These are phyloP conservation scores for Gambusia holbrooki DNA, from an alignment of 2,113 vertebrate species.

Conservation along the genomic window DNA sequence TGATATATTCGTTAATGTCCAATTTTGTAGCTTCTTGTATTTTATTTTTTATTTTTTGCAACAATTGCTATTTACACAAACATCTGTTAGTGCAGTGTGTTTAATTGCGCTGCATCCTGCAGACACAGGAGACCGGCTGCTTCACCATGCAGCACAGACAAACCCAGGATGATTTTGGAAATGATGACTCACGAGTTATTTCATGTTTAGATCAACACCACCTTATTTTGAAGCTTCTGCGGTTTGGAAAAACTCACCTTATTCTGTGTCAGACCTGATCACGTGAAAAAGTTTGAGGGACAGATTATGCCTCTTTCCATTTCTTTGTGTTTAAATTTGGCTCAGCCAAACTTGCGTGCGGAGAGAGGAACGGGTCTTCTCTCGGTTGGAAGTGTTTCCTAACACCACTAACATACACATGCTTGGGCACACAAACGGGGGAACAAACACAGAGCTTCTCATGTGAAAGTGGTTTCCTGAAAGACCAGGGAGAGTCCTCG, in stretches of 20 bases:
- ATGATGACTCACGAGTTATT: neutral
- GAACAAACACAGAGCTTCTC: constrained; percentile 52
- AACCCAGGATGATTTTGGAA: neutral
- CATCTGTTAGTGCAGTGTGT: neutral
- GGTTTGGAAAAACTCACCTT: constrained; percentile 47
- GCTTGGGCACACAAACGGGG: constrained; percentile 36
- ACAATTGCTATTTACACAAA: neutral
- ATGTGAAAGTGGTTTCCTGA: constrained; percentile 65
- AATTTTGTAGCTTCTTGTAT: neutral
- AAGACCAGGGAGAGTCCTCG: constrained; percentile 30
- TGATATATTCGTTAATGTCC: neutral
- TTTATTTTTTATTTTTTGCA: neutral
- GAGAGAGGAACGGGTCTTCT: constrained; percentile 47
- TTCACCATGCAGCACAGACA: neutral
- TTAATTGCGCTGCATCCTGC: neutral
- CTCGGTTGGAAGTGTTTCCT: constrained; percentile 25
- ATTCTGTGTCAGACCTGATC: constrained; percentile 43
- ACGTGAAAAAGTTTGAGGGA: constrained; percentile 25
- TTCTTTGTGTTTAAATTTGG: constrained; percentile 55
- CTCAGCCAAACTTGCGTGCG: constrained; percentile 37
- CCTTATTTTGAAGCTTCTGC: constrained; percentile 43
- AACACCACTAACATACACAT: constrained; percentile 23
- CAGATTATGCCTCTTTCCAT: constrained; percentile 50
- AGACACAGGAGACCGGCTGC: neutral
- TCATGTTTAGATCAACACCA: constrained; percentile 38